Evolutionary conservation across 2,113 vertebrate genomes (phyloP), one percentile per base, ranked within the genome.

Genomic region (Corydoras sp.): DNA sequence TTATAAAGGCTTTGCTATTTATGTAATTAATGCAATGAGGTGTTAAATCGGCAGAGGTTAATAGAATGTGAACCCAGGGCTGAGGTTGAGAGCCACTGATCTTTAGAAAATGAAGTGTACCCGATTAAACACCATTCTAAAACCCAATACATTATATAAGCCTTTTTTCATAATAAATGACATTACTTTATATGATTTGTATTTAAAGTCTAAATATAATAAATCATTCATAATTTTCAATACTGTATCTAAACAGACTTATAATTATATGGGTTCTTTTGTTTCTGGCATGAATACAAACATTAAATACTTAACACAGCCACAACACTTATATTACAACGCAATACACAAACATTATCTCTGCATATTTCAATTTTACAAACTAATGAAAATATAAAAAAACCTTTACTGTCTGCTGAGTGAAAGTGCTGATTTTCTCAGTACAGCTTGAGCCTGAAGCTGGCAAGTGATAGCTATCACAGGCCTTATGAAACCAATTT

Each of bases 351-450:
- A 43, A 43, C 4, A 43, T 5, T 43, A 43, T 43, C 35, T 43
- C 35, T 43, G 35, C 35, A 43, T 43, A 0, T 4, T 5, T 43
- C 35, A 43, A 56, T 53, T 2, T 10, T 31, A 65, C 58, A 24
- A 31, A 56, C 62, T 58, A n/a, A 12, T 56, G 43, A 64, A 55
- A 58, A 48, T 72, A 18, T 63, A 67, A 53, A 50, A 71, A n/a
- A 30, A 63, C 15, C 62, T 5, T 50, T 30, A 13, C 70, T 65
- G 32, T 58, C 29, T 43, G 35, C 35, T 8, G 35, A 43, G 7
- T 43, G 7, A 43, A 58, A 49, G 32, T 58, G 53, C 54, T 64
- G 30, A 65, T 65, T 58, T 67, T 65, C 61, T 71, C 69, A 58
- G 61, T 13, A 58, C 53, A 65, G 54, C 32, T 48, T 65, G 62